Evolutionary conservation across 2,888 invertebrate species (phyloP), one percentile per base, ranked within the genome.

Genomic region (Cremastinae sp.): DNA sequence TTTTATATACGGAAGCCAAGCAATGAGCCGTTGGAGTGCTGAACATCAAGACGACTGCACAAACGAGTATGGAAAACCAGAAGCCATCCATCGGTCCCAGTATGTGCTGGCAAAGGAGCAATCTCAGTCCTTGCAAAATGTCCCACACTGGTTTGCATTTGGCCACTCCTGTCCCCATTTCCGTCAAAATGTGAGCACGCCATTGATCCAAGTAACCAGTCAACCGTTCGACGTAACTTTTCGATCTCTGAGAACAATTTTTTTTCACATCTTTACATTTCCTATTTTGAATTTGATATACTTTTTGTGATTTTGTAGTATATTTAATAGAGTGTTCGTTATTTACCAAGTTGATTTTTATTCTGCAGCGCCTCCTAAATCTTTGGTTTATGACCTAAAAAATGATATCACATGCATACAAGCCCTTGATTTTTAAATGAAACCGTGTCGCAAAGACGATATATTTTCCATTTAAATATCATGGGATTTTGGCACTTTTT

Each of bases 131-230:
- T 79, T 94, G 91, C 81, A 93, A 94, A 36, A 95, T 92, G 51
- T 94, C 92, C 91, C 93, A 96, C 43, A 96, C 90, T 0, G 95
- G 95, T 1, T 92, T 91, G 87, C 96, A 96, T 59, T 92, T 92
- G 3, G 94, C 94, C 2, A 94, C 93, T 61, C 93, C 92, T 66
- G 92, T 92, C 0, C 92, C 92, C 36, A 94, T 91, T 47, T 94
- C 93, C 9, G 90, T 87, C 10, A 93, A 90, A 59, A 94, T 94
- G 83, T 95, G 93, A 12, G 92, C 92, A 1, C 94, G 91, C 92
- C 93, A 94, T 74, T 93, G 93, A 22, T 94, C 93, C 75, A 94
- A 89, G 85, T 95, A 95, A 18, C 92, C 92, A 43, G 92, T 90
- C 69, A 95, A 86, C 45, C 94, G 92, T 0, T 92, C 91, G 36